A percentile compares a stretch with the other conserved stretches of the same genome.
Conservation (phyloP, 2,888 invertebrate genomes). For the Drosophila leonis region DNA sequence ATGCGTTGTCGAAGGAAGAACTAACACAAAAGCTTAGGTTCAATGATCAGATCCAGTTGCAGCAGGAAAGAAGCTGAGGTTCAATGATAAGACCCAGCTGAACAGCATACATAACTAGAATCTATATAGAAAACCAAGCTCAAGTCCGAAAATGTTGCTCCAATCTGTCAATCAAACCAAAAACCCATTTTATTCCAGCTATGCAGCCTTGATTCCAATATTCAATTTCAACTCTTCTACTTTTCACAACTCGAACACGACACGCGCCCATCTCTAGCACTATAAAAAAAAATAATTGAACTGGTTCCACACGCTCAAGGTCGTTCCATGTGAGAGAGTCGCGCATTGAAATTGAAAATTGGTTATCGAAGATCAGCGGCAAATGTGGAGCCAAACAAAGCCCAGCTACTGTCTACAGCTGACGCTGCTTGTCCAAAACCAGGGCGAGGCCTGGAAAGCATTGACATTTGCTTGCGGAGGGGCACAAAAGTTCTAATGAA, state of each 20-base stretch:
- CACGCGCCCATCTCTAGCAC: conserved; percentile 6
- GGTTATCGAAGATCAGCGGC: conserved; percentile 55
- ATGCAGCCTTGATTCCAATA: not conserved
- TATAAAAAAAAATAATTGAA: conserved; percentile 48
- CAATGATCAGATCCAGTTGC: no score
- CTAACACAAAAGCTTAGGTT: no score
- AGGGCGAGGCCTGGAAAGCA: conserved; percentile 46
- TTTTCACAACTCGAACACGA: not conserved
- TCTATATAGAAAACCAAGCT: not conserved
- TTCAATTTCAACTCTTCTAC: not conserved
- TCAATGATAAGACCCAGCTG: no score
- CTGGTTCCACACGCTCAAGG: conserved; percentile 60
- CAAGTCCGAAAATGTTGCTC: not conserved
- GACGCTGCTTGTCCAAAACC: not conserved
- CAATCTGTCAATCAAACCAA: not conserved
- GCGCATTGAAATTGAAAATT: conserved; percentile 54
- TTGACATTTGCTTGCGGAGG: conserved; percentile 57
- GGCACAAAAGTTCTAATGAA: conserved; percentile 40
- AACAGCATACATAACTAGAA: no score
- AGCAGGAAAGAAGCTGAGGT: no score
- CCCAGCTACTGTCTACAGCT: conserved; percentile 48
- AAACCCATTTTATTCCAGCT: not conserved
- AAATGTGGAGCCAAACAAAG: conserved; percentile 64
- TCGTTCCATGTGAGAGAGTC: conserved; percentile 70
- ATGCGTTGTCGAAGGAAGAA: no score